Evolutionary conservation across 2,888 invertebrate species (phyloP), one percentile per base, ranked within the genome.

Genomic region (Nymphalis polychloros): DNA sequence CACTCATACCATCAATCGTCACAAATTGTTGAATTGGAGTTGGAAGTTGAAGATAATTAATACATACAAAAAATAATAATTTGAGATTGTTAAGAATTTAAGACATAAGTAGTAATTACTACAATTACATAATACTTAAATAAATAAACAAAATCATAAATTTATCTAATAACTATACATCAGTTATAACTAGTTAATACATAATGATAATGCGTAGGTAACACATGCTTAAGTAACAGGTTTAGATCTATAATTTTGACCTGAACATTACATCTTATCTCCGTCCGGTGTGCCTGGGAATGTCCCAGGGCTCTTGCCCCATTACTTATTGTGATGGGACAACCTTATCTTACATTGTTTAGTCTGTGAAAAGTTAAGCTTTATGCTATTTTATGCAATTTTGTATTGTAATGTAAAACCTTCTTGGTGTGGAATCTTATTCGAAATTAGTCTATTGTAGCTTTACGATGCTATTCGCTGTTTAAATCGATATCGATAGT

Each of bases 301-400:
- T 46, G 59, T 72, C 67, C 49, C 71, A 71, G 64, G 67, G 61
- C 61, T 46, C 46, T 64, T 69, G 69, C 67, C 52, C 61, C 62
- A 31, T 53, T 31, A 31, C 31, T 55, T 55, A 71, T 71, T 68
- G 68, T 63, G 68, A 20, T 50, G 19, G 10, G 20, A 41, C n/a
- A 41, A 66, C 47, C 64, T 68, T 60, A 60, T 60, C 64, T 55
- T 31, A 49, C 46, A 61, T 61, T 49, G 61, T 62, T 20, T 13
- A 61, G 53, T n/a, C 27, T 55, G 55, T 55, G 55, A 55, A 55
- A 16, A 35, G 31, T 55, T 31, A 55, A n/a, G 31, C 55, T 55
- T 55, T 55, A 31, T 31, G 49, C 49, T n/a, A 31, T 55, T 6
- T 55, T 31, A 31, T 31, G 55, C 31, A 55, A 17, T 55, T 55